Conservation (phyloP, 2,888 invertebrate genomes). For the Cantharis rufa region DNA sequence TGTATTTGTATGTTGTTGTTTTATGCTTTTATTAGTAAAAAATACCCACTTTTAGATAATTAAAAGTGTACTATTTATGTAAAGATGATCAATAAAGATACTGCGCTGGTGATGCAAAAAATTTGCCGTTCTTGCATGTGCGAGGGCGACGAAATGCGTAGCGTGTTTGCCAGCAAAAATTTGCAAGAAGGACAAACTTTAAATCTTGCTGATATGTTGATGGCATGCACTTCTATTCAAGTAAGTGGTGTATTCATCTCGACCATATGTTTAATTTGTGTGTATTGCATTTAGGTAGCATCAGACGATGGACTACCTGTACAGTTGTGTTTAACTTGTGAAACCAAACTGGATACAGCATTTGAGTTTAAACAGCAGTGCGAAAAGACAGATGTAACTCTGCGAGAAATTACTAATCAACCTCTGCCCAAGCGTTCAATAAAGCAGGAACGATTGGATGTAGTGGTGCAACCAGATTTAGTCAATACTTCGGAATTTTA, state of each 20-base stretch:
- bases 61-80: background rate
- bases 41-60: background rate
- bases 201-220: slow-evolving; percentile 53
- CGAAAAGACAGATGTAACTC: slow-evolving; percentile 51
- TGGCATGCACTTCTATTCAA: slow-evolving; percentile 53
- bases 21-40: background rate
- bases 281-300: slow-evolving; percentile 41
- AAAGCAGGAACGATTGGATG: slow-evolving; percentile 36
- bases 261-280: slow-evolving; percentile 2
- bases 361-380: slow-evolving; percentile 54
- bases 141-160: slow-evolving; percentile 50
- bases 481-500: slow-evolving; percentile 30
- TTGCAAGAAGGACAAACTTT: slow-evolving; percentile 44
- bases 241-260: slow-evolving; percentile 38
- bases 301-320: slow-evolving; percentile 52
- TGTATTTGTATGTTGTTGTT: background rate
- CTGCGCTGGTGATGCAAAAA: slow-evolving; percentile 49
- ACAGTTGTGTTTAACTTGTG: slow-evolving; percentile 49
- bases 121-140: slow-evolving; percentile 55
- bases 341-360: slow-evolving; percentile 49
- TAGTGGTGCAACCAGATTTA: slow-evolving; percentile 40
- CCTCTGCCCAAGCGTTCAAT: slow-evolving; percentile 13
- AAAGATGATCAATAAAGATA: slow-evolving; percentile 29
- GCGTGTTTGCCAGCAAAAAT: slow-evolving; percentile 50
- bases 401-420: slow-evolving; percentile 41